Evolutionary conservation across 2,797 vertebrate genomes (phyloP), one percentile per base, ranked within the genome.

Genomic region (Phataginus tricuspis): DNA sequence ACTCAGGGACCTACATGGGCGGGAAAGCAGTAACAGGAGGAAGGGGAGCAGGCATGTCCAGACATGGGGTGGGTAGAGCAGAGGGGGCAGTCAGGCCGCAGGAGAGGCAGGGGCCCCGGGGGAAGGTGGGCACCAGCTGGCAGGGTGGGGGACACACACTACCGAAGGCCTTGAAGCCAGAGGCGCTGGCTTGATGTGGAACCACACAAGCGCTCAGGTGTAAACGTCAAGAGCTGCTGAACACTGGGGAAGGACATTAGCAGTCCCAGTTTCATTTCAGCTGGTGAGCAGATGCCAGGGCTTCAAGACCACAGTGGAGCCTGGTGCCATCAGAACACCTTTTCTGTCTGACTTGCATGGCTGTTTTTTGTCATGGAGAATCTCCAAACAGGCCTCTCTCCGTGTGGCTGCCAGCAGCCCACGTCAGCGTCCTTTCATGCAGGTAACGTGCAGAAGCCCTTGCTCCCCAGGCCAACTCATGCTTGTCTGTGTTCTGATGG

Each of bases 391-490:
- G 2, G 14, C 21, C 57, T 57, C 34, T 85, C 27, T 84, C 37
- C 19, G 0, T 1, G 10, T n/a, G 15, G 92, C 55, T 34, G 19
- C 1, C 42, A 0, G 29, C 77, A 55, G 87, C 29, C 8, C n/a
- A 4, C 2, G 12, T 1, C 2, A 0, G 31, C 2, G 14, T 49
- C 12, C 72, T 39, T 42, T 21, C 19, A 21, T 4, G 45, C 61
- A 59, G 19, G 42, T 0, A 0, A 0, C 7, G 7, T 14, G 8
- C 1, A 12, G 34, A 25, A 34, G 51, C 21, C 7, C 25, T 21
- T 13, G 37, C 29, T 61, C 31, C 19, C 19, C 31, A 53, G 0
- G 0, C 59, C 78, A 45, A 77, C 63, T 7, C 3, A 0, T 6
- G 69, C 49, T 19, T 34, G 49, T 59, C 39, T 12, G 7, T 27